Evolutionary conservation across 2,888 invertebrate species (phyloP).

Genomic region (Aphodius granarius): DNA sequence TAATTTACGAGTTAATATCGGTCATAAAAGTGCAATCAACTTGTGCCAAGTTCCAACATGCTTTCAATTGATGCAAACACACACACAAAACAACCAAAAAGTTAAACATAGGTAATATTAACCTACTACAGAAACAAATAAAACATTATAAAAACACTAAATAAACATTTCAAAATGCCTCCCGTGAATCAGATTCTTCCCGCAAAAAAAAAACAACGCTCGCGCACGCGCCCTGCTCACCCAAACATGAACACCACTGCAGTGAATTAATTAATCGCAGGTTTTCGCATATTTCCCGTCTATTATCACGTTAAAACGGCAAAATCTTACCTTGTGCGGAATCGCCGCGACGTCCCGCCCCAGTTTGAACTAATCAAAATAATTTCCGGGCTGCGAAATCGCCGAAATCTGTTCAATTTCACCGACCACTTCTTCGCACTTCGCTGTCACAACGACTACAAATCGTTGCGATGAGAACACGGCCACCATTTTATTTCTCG

Average conservation of each 20-base stretch:
- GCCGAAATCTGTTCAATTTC: constrained; percentile 24
- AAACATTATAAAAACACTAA: too few species aligned
- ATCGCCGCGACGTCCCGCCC: constrained; percentile 26
- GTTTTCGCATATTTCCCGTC: constrained; percentile 25
- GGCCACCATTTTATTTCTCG: constrained; percentile 38
- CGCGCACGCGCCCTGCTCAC: constrained; percentile 42
- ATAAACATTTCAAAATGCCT: constrained; percentile 31
- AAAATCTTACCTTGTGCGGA: constrained; percentile 38
- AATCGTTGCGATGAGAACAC: constrained; percentile 46
- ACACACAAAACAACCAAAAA: too few species aligned
- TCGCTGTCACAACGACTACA: constrained; percentile 44
- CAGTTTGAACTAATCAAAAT: constrained; percentile 16
- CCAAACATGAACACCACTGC: constrained; percentile 47
- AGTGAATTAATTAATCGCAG: constrained; percentile 39
- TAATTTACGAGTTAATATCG: too few species aligned
- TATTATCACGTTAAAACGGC: constrained; percentile 36
- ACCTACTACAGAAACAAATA: too few species aligned
- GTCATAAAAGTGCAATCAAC: too few species aligned
- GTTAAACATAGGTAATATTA: too few species aligned
- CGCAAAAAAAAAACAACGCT: constrained; percentile 39
- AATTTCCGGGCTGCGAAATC: background rate
- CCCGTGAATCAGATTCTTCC: constrained; percentile 35
- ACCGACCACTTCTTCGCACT: constrained; percentile 25
- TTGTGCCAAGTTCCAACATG: too few species aligned
- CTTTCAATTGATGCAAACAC: too few species aligned